Evolutionary conservation across 2,113 vertebrate species (phyloP), one percentile per base, ranked within the genome.

Genomic region (Oxyruncus cristatus): DNA sequence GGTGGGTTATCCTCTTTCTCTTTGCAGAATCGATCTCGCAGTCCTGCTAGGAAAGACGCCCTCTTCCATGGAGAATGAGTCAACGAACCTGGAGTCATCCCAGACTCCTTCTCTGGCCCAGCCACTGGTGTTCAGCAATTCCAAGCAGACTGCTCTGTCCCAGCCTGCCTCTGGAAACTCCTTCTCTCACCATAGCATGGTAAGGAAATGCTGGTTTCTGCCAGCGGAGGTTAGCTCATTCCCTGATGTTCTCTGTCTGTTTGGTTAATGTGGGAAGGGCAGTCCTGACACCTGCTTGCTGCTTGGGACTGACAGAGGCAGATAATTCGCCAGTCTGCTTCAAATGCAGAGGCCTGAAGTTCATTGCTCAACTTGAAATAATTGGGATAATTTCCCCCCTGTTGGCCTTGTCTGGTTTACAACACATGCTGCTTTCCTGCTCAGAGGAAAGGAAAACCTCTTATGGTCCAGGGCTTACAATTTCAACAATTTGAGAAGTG

Each of bases 61-160:
- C 3, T 98, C 99, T 30, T 98, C 99, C 30, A 97, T 99, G 72
- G 99, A 99, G 98, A 98, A 98, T 23, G 99, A 99, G 94, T 97
- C 98, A 4, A 88, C 98, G 79, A 98, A 97, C 71, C 96, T 99
- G 98, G 99, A 99, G 88, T 95, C 98, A 28, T 88, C 98, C 83
- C 99, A 99, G 98, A 98, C 99, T 39, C 96, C 99, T 42, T 97
- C 99, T 70, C 97, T 99, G 94, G 98, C 99, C 15, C 99, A 99
- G 96, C 99, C 99, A 12, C 97, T 99, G 98, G 99, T 99, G 91
- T 99, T 99, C 97, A 99, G 99, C 98, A 99, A 99, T 94, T 99
- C 99, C 76, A 99, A 99, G 97, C 99, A 99, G 98, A 98, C 97
- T n/a, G 92, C 98, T 12, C 97, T 99, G 23, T 97, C 99, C 53